Conservation (phyloP, 2,113 vertebrate genomes). For the Ranitomeya variabilis region DNA sequence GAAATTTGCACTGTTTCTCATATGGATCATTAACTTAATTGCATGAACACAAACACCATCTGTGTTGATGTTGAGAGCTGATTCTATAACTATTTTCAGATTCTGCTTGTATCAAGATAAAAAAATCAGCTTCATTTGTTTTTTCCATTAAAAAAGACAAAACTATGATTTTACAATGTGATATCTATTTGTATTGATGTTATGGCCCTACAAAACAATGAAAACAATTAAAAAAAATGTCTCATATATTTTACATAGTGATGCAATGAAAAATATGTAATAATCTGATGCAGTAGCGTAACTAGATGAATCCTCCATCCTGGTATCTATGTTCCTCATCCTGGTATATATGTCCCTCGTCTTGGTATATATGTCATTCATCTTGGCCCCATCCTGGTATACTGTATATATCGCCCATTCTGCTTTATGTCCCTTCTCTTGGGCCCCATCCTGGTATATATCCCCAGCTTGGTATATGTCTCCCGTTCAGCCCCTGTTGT, state of each 20-base stretch:
- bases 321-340: too few relatives aligned
- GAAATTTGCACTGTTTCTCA: conserved; percentile 9
- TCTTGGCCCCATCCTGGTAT: too few relatives aligned
- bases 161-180: background rate
- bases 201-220: background rate
- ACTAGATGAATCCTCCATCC: too few relatives aligned
- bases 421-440: too few relatives aligned
- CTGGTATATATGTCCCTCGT: too few relatives aligned
- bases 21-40: conserved; percentile 41
- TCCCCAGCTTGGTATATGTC: too few relatives aligned
- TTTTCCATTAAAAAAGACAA: background rate
- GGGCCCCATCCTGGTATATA: too few relatives aligned
- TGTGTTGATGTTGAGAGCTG: conserved; percentile 32
- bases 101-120: background rate
- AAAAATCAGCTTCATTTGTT: background rate
- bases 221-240: background rate
- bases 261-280: background rate
- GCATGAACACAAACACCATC: conserved; percentile 47
- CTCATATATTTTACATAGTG: background rate
- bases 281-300: too few relatives aligned
- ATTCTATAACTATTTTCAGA: background rate
- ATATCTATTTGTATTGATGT: background rate
- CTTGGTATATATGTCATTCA: too few relatives aligned
- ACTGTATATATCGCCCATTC: too few relatives aligned
- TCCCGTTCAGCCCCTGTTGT: too few relatives aligned